Percentiles rank a stretch among this genome's conserved stretches.
These are phyloP conservation scores for Heliconius hermathena DNA, from an alignment of 1,140 invertebrate genomes.

Conservation along the genomic window DNA sequence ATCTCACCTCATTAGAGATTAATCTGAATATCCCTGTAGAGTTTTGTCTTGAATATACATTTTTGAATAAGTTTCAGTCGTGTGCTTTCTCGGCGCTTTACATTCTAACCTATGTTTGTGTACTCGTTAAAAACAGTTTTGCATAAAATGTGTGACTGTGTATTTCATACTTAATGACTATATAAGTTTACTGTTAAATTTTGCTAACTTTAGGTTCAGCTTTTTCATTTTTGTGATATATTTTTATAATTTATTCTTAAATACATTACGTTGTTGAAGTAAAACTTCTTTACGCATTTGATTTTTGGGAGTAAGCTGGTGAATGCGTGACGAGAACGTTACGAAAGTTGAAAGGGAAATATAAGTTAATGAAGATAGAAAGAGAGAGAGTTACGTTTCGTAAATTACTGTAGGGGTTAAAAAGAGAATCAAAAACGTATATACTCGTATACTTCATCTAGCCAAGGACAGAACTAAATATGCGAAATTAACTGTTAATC, in stretches of 20 bases:
- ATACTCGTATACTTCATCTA: no score
- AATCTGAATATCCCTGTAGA: conserved; percentile 3
- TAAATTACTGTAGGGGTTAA: no score
- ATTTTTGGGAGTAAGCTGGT: no score
- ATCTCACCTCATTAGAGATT: background rate
- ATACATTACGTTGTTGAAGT: background rate
- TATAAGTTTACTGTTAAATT: background rate
- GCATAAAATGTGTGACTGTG: background rate
- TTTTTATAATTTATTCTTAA: background rate
- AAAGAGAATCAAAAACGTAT: no score
- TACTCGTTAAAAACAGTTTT: conserved; percentile 2
- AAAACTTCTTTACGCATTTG: no score
- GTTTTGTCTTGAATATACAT: background rate
- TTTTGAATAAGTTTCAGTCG: background rate
- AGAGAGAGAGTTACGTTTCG: no score
- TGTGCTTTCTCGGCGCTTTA: background rate
- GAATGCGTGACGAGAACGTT: no score
- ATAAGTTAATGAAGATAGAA: no score
- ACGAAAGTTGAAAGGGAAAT: no score
- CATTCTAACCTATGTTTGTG: background rate
- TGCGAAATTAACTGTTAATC: no score
- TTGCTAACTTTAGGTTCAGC: background rate
- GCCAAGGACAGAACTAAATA: no score
- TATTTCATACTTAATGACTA: background rate
- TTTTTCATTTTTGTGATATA: background rate